Evolutionary conservation across 2,888 invertebrate species (phyloP), one percentile per base, ranked within the genome.

Genomic region (Eristalinus sepulchralis): DNA sequence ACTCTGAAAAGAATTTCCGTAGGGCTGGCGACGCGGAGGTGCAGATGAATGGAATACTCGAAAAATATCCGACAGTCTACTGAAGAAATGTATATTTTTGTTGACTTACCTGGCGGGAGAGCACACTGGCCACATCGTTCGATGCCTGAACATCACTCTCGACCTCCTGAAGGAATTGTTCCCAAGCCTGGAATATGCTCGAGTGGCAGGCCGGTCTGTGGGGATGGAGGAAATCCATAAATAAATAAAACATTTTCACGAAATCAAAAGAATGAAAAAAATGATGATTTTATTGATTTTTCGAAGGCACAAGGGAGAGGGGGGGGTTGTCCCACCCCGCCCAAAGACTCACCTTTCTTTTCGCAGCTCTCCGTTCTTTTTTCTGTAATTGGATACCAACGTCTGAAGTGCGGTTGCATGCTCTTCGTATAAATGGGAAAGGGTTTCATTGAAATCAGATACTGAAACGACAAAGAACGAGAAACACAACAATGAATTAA

Each of bases 121-220:
- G 94, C 33, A 97, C 95, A 36, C 96, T 95, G 9, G 97, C 96
- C 87, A 98, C 96, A 91, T 97, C 97, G 90, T 96, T 96, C 93
- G 97, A 96, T 62, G 97, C 95, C 91, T 97, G 94, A 22, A 97
- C 97, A 91, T 98, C 97, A 53, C 97, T 96, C 93, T 98, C 98
- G 85, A 97, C 97, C 92, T 98, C 97, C 91, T 97, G 97, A 82
- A 98, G 95, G 83, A 98, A 94, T 86, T 96, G 96, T 93, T 98
- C 98, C 98, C 98, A 98, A 83, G 96, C 96, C 92, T 97, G 96
- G 93, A 97, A 97, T 90, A 98, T 94, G 60, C 96, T 96, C 93
- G 96, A 95, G 73, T 96, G 95, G 90, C 96, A 96, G 83, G 96
- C 94, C 83, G 96, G 96, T 93, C 97, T 97, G 93, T 63, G 72